Evolutionary conservation across 2,113 vertebrate species (phyloP), one percentile per base, ranked within the genome.

Genomic region (Bujurquina vittata): DNA sequence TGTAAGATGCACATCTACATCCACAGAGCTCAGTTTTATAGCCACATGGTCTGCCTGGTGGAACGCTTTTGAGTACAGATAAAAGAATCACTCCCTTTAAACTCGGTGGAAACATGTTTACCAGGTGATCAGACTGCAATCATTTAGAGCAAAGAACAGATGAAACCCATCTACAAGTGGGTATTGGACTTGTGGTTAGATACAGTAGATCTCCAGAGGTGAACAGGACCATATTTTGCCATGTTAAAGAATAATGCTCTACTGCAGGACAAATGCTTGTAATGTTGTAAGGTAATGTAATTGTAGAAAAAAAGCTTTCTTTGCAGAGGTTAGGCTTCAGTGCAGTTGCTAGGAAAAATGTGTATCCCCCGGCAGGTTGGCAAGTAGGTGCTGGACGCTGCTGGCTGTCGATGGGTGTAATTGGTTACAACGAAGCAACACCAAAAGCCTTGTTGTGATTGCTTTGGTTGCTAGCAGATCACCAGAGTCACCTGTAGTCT

Each of bases 1-100:
- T 2, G 26, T 35, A 57, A 80, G 56, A 88, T 85, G 83, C 81
- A 80, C 49, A 62, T 62, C 55, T 72, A 54, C 46, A 72, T 26
- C 43, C 72, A 4, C 29, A 54, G 18, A 23, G 31, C 23, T 23
- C 9, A 63, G n/a, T 77, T 83, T 84, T 54, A 79, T n/a, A 61
- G 75, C 10, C 49, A 12, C 55, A 26, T 22, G 63, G 57, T 10
- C 79, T 79, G 20, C 7, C 73, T 77, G 54, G 31, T 90, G 55
- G 73, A 80, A 78, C 12, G 29, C 72, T 60, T 85, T 65, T 63
- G 40, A 81, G 77, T 11, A 1, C 57, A 79, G 63, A 72, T 75
- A 15, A 83, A 58, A 61, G 33, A 0, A 26, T 60, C 54, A 37
- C 73, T 82, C 46, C 15, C 7, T 60, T 35, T 54, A 62, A 82